Conservation (phyloP, 1,140 invertebrate species). For the Bombus terrestris region DNA sequence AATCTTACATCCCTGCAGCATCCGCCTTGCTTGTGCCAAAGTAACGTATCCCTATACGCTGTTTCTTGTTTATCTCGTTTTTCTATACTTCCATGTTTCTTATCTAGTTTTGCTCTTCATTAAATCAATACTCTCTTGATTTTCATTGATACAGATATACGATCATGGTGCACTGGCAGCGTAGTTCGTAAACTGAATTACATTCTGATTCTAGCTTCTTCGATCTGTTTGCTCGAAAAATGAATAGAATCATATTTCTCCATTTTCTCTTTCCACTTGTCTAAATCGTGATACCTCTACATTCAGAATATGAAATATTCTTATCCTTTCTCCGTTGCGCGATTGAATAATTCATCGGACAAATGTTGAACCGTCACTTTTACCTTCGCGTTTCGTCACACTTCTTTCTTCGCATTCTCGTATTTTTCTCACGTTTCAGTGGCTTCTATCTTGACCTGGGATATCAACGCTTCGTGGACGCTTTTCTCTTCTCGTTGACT, state of each 20-base stretch:
- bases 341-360: conserved; percentile 40
- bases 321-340: background rate
- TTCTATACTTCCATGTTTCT: background rate
- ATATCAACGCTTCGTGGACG: conserved; percentile 28
- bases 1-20: conserved; percentile 69
- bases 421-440: conserved; percentile 44
- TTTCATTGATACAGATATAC: background rate
- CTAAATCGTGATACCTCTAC: background rate
- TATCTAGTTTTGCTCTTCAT: background rate
- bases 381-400: conserved; percentile 33
- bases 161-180: background rate
- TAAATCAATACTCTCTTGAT: background rate
- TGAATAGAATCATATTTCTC: background rate
- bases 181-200: background rate
- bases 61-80: background rate
- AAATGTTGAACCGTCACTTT: conserved; percentile 31
- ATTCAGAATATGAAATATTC: background rate
- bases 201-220: background rate
- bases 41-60: conserved; percentile 33
- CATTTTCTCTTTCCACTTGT: background rate
- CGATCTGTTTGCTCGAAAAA: background rate
- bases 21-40: conserved; percentile 63
- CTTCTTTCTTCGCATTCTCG: conserved; percentile 6
- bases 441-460: conserved; percentile 58
- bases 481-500: conserved; percentile 31